Evolutionary conservation across 2,797 vertebrate species (phyloP).

Genomic region (Crossoptilon crossoptilon): DNA sequence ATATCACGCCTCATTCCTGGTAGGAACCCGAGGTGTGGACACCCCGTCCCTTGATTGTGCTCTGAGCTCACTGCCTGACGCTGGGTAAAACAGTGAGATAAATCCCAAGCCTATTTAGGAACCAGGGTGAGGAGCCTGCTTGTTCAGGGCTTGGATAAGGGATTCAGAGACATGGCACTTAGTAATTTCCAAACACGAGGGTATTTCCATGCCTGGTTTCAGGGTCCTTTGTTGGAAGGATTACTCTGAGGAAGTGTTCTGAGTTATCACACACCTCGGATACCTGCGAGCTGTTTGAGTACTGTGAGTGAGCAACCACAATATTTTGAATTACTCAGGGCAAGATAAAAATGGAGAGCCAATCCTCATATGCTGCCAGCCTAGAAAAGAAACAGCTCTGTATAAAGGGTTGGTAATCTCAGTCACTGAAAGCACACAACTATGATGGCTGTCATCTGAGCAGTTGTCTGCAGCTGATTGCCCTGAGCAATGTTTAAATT

Average conservation of each 20-base stretch:
- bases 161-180: background rate
- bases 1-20: background rate
- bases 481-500: slow-evolving; percentile 35
- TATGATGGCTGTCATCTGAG: slow-evolving; percentile 16
- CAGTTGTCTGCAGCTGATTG: background rate
- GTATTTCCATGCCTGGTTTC: background rate
- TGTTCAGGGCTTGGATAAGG: background rate
- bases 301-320: background rate
- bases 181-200: background rate
- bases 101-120: background rate
- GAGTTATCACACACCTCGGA: background rate
- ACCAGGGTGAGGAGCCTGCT: background rate
- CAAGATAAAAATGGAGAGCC: background rate
- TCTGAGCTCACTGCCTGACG: background rate
- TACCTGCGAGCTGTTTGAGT: background rate
- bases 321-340: background rate
- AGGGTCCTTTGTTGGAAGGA: background rate
- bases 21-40: background rate
- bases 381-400: background rate
- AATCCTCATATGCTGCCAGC: background rate
- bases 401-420: background rate
- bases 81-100: background rate
- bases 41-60: background rate
- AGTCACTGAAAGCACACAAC: background rate
- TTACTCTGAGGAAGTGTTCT: background rate